A percentile compares a stretch with the other conserved stretches of the same genome.
These are phyloP conservation scores for Amblyopsis hoosieri DNA, from an alignment of 2,797 vertebrate genomes.

Conservation along the genomic window DNA sequence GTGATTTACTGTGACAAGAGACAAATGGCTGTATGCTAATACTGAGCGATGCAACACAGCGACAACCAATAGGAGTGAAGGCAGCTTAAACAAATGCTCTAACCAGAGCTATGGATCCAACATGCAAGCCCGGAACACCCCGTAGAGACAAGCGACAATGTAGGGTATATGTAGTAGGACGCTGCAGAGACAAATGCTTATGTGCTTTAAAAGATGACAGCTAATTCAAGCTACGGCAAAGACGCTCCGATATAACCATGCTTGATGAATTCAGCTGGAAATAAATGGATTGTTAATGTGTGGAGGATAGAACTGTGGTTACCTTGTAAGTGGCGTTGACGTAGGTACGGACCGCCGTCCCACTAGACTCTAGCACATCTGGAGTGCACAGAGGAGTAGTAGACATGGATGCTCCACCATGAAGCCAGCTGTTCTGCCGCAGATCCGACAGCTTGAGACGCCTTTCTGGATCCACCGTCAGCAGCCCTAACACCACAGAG, in stretches of 20 bases:
- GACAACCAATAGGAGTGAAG: too few species aligned
- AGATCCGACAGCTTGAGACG: constrained; percentile 88
- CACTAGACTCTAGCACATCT: constrained; percentile 89
- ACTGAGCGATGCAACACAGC: too few species aligned
- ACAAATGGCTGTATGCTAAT: too few species aligned
- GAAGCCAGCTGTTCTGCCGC: constrained; percentile 89
- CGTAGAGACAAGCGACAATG: too few species aligned
- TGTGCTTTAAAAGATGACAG: not conserved
- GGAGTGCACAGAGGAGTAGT: constrained; percentile 91
- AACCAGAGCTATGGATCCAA: too few species aligned
- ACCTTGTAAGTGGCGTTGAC: constrained; percentile 93
- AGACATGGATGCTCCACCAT: constrained; percentile 86
- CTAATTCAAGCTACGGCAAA: not conserved
- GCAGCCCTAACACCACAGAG: constrained; percentile 74
- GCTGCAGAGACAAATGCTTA: not conserved
- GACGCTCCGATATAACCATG: not conserved
- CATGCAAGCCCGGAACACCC: too few species aligned
- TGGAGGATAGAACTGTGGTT: not conserved
- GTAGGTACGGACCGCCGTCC: constrained; percentile 87
- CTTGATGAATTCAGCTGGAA: too few species aligned
- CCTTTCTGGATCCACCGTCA: constrained; percentile 87
- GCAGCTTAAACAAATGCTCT: too few species aligned
- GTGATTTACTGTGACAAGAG: too few species aligned
- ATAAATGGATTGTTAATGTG: too few species aligned
- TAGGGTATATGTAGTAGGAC: too few species aligned